These are phyloP conservation scores for Danaus melanippus DNA, from an alignment of 1,140 invertebrate species.

Conservation along the genomic window DNA sequence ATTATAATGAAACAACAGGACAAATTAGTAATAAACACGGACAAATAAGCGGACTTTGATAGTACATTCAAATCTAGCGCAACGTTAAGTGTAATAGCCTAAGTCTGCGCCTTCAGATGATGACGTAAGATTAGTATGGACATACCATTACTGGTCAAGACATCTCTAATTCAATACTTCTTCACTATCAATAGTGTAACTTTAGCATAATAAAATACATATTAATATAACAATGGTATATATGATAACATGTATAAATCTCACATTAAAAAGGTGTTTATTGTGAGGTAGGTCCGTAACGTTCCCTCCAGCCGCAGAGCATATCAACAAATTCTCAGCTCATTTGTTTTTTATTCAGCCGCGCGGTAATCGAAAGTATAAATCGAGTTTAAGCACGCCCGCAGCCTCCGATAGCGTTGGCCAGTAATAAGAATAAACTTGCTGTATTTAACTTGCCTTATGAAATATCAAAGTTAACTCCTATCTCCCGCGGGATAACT, in stretches of 20 bases:
- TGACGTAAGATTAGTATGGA: constrained; percentile 26
- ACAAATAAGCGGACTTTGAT: constrained; percentile 64
- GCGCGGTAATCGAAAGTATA: constrained; percentile 66
- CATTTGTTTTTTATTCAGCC: constrained; percentile 69
- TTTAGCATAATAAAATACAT: too few relatives aligned
- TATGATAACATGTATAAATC: too few relatives aligned
- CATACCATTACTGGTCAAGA: constrained; percentile 4
- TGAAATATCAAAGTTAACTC: constrained; percentile 41
- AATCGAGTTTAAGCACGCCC: constrained; percentile 54
- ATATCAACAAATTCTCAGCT: constrained; percentile 63
- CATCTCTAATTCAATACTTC: too few relatives aligned
- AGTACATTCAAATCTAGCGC: constrained; percentile 66
- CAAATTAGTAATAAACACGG: constrained; percentile 63
- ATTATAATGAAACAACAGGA: constrained; percentile 54
- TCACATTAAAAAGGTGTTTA: too few relatives aligned
- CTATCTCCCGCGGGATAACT: constrained; percentile 4
- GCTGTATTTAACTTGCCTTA: constrained; percentile 41
- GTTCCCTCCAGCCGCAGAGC: constrained; percentile 15
- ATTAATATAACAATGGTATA: too few relatives aligned
- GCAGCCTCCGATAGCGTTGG: constrained; percentile 50
- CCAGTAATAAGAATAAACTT: constrained; percentile 65
- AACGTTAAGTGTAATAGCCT: constrained; percentile 62
- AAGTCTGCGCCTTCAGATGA: constrained; percentile 55
- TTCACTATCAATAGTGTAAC: too few relatives aligned
- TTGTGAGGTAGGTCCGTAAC: too few relatives aligned